A percentile compares a stretch with the other conserved stretches of the same genome.
phyloP scores from a whole-genome alignment of 2,113 vertebrate genomes.

The Indicator indicator region DNA sequence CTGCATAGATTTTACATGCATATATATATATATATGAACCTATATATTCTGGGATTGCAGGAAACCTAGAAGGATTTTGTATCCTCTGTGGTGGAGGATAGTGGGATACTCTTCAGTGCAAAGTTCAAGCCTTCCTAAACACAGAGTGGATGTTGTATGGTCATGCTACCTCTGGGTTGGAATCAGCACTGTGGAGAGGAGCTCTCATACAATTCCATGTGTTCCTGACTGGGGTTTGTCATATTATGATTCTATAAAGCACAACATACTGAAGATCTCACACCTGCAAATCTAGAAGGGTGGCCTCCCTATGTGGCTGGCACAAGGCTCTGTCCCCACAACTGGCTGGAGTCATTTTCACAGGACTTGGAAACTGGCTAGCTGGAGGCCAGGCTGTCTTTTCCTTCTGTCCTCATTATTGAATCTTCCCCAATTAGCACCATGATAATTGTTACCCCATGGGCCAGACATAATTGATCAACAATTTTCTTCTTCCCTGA shows the following conservation, averaged over 20 bases:
- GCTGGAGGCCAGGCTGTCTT: neutral
- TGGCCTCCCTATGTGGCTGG: too few relatives aligned
- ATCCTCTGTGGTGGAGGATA: neutral
- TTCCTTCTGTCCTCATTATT: neutral
- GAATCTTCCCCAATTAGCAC: slow-evolving; percentile 22
- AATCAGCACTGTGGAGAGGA: neutral
- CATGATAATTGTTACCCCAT: slow-evolving; percentile 13
- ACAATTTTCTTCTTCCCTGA: slow-evolving; percentile 25
- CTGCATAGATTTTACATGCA: neutral
- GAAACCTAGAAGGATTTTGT: neutral
- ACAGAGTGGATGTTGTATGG: neutral
- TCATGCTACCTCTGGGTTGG: neutral
- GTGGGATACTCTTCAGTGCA: neutral
- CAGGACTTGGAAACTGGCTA: neutral
- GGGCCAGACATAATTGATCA: slow-evolving; percentile 70
- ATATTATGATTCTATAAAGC: neutral
- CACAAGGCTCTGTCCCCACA: neutral
- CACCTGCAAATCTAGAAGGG: neutral
- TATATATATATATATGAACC: neutral
- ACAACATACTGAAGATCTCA: neutral
- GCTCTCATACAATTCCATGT: neutral
- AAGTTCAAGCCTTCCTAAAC: neutral
- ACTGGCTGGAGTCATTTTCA: neutral
- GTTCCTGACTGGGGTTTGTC: neutral
- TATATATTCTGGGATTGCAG: neutral